Percentiles rank a stretch among this genome's conserved stretches.
phyloP scores from a whole-genome alignment of 2,113 vertebrate species.

The Myotis brandtii region DNA sequence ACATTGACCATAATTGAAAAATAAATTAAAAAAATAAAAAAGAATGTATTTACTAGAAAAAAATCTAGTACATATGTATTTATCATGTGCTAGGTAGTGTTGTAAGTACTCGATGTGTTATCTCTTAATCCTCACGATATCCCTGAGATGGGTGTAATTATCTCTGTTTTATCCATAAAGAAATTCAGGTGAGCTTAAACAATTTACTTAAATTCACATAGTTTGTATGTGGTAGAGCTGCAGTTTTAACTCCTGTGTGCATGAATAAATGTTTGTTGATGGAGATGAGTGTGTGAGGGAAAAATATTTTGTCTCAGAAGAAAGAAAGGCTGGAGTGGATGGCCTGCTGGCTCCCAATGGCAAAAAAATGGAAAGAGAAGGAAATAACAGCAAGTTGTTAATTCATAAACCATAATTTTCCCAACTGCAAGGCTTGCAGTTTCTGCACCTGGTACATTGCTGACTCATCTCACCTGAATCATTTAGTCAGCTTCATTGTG shows the following conservation, averaged over 20 bases:
- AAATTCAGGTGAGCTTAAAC: not conserved
- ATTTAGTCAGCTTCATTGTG: slow-evolving; percentile 72
- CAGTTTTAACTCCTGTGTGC: not conserved
- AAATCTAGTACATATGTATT: not conserved
- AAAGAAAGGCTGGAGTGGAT: slow-evolving; percentile 49
- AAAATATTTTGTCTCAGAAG: slow-evolving; percentile 35
- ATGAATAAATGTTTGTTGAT: not conserved
- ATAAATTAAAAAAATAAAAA: not conserved
- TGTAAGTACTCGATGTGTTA: not conserved
- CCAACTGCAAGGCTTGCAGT: slow-evolving; percentile 80
- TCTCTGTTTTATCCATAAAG: not conserved
- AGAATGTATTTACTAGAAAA: not conserved
- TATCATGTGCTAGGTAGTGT: not conserved
- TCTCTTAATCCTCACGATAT: not conserved
- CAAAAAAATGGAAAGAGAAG: slow-evolving; percentile 70
- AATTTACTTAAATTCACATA: not conserved
- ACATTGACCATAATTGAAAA: not conserved
- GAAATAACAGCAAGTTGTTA: slow-evolving; percentile 83
- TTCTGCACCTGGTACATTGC: slow-evolving; percentile 82
- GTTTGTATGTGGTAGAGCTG: not conserved
- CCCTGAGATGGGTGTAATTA: not conserved
- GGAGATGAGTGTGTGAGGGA: not conserved
- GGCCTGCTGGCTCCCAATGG: slow-evolving; percentile 63
- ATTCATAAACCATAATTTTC: slow-evolving; percentile 82
- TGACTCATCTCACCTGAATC: slow-evolving; percentile 84